phyloP scores from a whole-genome alignment of 53 echinoderm and acorn worm genomes.

The Echinometra lucunter region DNA sequence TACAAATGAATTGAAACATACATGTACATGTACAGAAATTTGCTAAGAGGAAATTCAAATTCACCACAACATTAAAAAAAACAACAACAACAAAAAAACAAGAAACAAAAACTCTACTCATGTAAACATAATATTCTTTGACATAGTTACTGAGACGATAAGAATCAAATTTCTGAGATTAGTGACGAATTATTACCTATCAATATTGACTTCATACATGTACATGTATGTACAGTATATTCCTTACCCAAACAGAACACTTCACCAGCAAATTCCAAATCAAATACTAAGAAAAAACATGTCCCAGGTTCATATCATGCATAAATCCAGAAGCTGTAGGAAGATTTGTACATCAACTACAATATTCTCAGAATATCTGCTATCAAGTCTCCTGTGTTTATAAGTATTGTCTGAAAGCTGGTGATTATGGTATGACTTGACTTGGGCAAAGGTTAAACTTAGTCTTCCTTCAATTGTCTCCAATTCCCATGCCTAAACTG shows the following conservation, averaged over 20 bases:
- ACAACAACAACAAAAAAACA: too few relatives aligned
- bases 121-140: too few relatives aligned
- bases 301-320: neutral
- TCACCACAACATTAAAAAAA: too few relatives aligned
- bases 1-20: too few relatives aligned
- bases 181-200: too few relatives aligned
- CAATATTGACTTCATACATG: neutral
- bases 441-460: constrained; percentile 9
- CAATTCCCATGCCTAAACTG: neutral
- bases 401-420: neutral
- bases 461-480: neutral
- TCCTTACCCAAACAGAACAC: neutral
- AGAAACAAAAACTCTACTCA: too few relatives aligned
- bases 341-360: neutral
- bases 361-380: neutral
- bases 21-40: too few relatives aligned
- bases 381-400: neutral
- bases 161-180: too few relatives aligned
- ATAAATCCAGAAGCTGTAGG: neutral
- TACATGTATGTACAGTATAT: neutral
- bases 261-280: neutral
- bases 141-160: too few relatives aligned
- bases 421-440: constrained; percentile 21
- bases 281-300: neutral
- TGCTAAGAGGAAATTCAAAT: too few relatives aligned